Percentiles rank a stretch among this genome's conserved stretches.
Conservation (phyloP, 2,797 vertebrate genomes). For the Phataginus tetradactyla region DNA sequence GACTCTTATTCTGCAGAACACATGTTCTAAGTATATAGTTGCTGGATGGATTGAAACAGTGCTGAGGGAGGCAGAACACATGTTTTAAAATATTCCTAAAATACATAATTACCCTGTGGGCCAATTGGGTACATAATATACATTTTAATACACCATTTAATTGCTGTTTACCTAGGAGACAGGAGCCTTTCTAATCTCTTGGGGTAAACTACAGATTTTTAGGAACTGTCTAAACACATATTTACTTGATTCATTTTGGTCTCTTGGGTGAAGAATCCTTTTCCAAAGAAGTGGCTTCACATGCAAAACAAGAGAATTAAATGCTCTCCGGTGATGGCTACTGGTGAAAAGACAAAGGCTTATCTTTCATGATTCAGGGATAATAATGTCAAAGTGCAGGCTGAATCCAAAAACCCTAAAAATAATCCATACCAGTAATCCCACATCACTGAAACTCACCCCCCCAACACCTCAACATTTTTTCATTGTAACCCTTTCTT, state of each 20-base stretch:
- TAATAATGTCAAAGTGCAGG: not conserved
- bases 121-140: constrained; percentile 60
- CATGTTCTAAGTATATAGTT: constrained; percentile 70
- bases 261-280: constrained; percentile 58
- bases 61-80: constrained; percentile 64
- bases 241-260: constrained; percentile 66
- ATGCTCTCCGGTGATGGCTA: not conserved
- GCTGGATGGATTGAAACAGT: constrained; percentile 63
- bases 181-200: constrained; percentile 61
- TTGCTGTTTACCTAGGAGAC: constrained; percentile 63
- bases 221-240: constrained; percentile 66
- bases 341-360: constrained; percentile 44
- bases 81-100: constrained; percentile 76
- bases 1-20: constrained; percentile 66
- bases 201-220: constrained; percentile 68
- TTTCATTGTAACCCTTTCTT: not conserved
- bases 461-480: not conserved
- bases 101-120: constrained; percentile 63
- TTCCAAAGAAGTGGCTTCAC: constrained; percentile 59
- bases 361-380: not conserved
- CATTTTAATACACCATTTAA: constrained; percentile 72
- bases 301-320: constrained; percentile 60
- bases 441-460: not conserved
- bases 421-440: not conserved
- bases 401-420: not conserved